A percentile compares a stretch with the other conserved stretches of the same genome.
Evolutionary conservation across 2,113 vertebrate species (phyloP).

Genomic region (Opisthocomus hoazin): DNA sequence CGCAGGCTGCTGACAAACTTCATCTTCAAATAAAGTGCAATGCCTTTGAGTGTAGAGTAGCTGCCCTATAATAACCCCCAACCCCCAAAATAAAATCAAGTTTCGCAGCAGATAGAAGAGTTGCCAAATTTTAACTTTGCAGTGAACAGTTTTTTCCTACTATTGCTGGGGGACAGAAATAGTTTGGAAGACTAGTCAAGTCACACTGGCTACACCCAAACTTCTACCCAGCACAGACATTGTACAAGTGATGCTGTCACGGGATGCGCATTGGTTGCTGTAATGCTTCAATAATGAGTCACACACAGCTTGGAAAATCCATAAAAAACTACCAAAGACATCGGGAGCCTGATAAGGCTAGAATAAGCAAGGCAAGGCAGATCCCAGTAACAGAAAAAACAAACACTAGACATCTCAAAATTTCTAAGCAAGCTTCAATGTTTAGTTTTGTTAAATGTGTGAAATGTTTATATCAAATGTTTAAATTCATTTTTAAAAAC

Average conservation of each 20-base stretch:
- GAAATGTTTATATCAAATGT: background rate
- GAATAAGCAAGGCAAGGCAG: background rate
- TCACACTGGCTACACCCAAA: conserved; percentile 30
- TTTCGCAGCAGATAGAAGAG: background rate
- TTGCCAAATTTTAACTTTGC: background rate
- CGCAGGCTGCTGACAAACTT: background rate
- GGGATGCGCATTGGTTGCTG: conserved; percentile 43
- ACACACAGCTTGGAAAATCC: conserved; percentile 52
- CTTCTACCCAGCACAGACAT: background rate
- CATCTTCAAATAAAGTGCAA: background rate
- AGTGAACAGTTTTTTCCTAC: background rate
- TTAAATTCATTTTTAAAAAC: background rate
- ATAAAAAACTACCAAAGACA: conserved; percentile 26
- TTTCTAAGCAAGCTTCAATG: background rate
- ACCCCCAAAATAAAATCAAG: background rate
- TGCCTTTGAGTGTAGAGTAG: background rate
- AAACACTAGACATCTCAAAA: background rate
- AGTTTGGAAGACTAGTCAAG: background rate
- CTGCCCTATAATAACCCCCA: background rate
- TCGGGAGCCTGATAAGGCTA: background rate
- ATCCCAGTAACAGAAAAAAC: background rate
- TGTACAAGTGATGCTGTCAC: conserved; percentile 54
- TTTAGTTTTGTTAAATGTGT: background rate
- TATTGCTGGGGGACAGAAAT: background rate
- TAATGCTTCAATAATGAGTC: conserved; percentile 65